Evolutionary conservation across 2,797 vertebrate species (phyloP), one percentile per base, ranked within the genome.

Genomic region (Chaenodraco wilsoni): DNA sequence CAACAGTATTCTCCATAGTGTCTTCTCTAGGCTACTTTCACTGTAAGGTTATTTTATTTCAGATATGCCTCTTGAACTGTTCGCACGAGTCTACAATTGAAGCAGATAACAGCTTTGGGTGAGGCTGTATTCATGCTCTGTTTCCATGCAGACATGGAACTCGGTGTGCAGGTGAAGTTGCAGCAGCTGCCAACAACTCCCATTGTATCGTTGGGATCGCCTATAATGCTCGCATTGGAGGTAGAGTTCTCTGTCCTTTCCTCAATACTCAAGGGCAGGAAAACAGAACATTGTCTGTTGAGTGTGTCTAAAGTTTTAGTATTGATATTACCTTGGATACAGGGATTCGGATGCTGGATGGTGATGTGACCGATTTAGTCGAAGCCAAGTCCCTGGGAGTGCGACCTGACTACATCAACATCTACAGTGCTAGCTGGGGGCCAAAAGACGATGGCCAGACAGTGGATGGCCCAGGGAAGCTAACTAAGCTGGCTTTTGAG

Each of bases 381-480:
- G 97, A 98, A 84, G 97, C 96, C 6, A 95, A 93, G 87, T 94
- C 97, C 0, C 90, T 98, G 81, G 95, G 96, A 64, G 90, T 98
- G 65, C 93, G 68, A 12, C 94, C 95, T 0, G 96, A 97, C 89
- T 92, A 97, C 91, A 95, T 97, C 33, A 93, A 97, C 86, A 94
- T 97, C 91, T 98, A 96, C 89, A 98, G 97, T 0, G 95, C 97
- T 89, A 98, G 97, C 93, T 98, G 97, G 97, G 97, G 97, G 0
- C 96, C 97, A 0, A 91, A 94, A 66, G 96, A 98, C 0, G 95
- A 98, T 0, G 96, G 97, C 10, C 95, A 89, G 82, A 97, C 95
- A 0, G 95, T 98, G 84, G 96, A 97, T 0, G 96, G 97, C 4
- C 97, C 96, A 0, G 96, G 96, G 0, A 9, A 83, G 2, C 93